Conservation (phyloP, 2,113 vertebrate species). For the Hippocampus comes region DNA sequence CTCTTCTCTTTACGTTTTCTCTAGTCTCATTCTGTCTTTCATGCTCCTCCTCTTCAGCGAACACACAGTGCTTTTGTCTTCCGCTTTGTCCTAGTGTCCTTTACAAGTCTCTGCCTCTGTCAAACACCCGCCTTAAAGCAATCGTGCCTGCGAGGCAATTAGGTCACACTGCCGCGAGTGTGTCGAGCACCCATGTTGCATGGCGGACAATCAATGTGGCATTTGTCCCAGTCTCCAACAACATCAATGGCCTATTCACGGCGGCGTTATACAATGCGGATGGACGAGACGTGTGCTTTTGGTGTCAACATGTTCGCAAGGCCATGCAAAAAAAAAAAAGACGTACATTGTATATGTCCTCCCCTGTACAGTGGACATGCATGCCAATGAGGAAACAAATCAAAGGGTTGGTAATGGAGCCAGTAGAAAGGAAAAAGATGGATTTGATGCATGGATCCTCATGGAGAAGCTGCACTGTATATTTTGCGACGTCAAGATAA, state of each 20-base stretch:
- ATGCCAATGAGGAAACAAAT: neutral
- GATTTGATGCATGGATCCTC: too few relatives aligned
- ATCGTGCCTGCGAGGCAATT: slow-evolving; percentile 34
- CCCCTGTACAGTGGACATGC: neutral
- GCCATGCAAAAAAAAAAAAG: neutral
- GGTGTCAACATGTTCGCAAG: neutral
- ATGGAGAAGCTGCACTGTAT: neutral
- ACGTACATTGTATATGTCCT: neutral
- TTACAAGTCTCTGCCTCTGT: slow-evolving; percentile 31
- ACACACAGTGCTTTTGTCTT: neutral
- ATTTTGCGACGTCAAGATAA: slow-evolving; percentile 32
- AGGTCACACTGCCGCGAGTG: slow-evolving; percentile 38
- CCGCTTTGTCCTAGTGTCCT: neutral
- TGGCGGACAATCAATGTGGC: slow-evolving; percentile 54
- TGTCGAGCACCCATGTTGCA: slow-evolving; percentile 23
- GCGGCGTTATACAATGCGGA: slow-evolving; percentile 15
- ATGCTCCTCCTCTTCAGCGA: neutral
- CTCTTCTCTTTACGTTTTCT: too few relatives aligned
- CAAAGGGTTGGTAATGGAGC: neutral
- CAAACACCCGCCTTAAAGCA: slow-evolving; percentile 30
- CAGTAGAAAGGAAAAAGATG: too few relatives aligned
- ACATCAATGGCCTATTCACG: slow-evolving; percentile 56
- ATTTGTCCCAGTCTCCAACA: slow-evolving; percentile 43
- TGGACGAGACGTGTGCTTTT: slow-evolving; percentile 17
- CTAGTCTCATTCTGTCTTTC: neutral